These are phyloP conservation scores for Drosophila melanocephala DNA, from an alignment of 2,888 invertebrate species.

Conservation along the genomic window DNA sequence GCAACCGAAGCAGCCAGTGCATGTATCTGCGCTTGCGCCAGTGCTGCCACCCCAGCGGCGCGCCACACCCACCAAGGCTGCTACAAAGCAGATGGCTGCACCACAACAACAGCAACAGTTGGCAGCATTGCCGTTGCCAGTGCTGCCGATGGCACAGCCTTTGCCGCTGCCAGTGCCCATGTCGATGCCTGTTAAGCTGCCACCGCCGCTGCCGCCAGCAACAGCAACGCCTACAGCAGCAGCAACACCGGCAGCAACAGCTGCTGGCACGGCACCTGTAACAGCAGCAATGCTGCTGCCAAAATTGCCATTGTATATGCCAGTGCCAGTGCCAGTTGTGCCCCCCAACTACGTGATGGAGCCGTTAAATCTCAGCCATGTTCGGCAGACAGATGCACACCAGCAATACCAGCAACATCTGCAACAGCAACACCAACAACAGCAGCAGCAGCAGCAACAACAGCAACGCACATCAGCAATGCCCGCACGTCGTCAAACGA, in stretches of 20 bases:
- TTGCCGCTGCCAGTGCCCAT: constrained; percentile 13
- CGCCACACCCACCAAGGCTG: constrained; percentile 66
- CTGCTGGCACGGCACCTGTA: not conserved
- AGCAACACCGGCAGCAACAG: constrained; percentile 11
- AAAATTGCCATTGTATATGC: constrained; percentile 70
- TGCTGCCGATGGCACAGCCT: constrained; percentile 14
- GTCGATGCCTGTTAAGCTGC: constrained; percentile 22
- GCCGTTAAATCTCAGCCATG: constrained; percentile 74
- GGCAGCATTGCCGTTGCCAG: constrained; percentile 18
- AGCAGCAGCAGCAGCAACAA: constrained; percentile 21
- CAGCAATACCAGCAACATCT: constrained; percentile 23
- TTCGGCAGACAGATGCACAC: constrained; percentile 26
- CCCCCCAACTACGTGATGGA: constrained; percentile 52
- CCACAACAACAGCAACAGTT: constrained; percentile 16
- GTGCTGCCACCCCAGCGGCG: constrained; percentile 28
- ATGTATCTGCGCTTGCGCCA: constrained; percentile 3
- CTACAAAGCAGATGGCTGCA: constrained; percentile 62
- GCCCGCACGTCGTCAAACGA: constrained; percentile 79
- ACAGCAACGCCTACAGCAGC: constrained; percentile 2
- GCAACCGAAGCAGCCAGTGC: constrained; percentile 7
- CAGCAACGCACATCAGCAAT: constrained; percentile 57
- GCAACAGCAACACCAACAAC: constrained; percentile 29
- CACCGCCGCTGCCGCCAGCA: constrained; percentile 14
- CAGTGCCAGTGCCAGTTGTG: constrained; percentile 53
- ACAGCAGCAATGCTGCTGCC: constrained; percentile 50